Conservation (phyloP, 2,113 vertebrate species). For the Butorides virescens region DNA sequence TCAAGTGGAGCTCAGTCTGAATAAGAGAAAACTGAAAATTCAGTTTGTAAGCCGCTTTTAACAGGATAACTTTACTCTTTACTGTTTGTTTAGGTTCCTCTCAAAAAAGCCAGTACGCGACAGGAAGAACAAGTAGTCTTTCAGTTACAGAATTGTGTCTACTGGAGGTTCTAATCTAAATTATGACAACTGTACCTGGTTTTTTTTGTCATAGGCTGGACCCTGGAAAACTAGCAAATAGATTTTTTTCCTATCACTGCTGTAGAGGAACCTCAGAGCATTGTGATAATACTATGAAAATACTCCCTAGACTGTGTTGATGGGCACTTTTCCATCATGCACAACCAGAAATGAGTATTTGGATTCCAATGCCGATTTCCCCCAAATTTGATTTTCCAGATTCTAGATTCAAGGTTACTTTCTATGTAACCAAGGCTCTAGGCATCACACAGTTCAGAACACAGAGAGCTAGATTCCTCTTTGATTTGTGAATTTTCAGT, state of each 20-base stretch:
- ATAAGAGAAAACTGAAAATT: not conserved
- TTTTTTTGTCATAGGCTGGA: not conserved
- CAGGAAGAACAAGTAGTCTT: not conserved
- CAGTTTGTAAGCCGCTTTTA: not conserved
- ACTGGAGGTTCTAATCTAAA: not conserved
- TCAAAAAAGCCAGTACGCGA: not conserved
- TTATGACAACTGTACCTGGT: not conserved
- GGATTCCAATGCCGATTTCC: not conserved
- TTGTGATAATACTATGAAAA: not conserved
- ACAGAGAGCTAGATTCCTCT: not conserved
- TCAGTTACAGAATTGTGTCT: not conserved
- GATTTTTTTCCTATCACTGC: not conserved
- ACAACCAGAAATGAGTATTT: not conserved
- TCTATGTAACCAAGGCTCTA: not conserved
- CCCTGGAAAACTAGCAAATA: not conserved
- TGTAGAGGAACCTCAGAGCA: not conserved
- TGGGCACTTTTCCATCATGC: not conserved
- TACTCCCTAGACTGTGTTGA: not conserved
- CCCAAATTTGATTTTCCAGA: not conserved
- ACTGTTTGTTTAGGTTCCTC: not conserved
- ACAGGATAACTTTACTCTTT: not conserved
- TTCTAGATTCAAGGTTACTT: not conserved
- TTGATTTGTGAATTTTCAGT: not conserved
- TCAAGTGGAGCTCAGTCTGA: not conserved
- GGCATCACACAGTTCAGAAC: not conserved